Conservation (phyloP, 2,113 vertebrate genomes). For the Empidonax alnorum region DNA sequence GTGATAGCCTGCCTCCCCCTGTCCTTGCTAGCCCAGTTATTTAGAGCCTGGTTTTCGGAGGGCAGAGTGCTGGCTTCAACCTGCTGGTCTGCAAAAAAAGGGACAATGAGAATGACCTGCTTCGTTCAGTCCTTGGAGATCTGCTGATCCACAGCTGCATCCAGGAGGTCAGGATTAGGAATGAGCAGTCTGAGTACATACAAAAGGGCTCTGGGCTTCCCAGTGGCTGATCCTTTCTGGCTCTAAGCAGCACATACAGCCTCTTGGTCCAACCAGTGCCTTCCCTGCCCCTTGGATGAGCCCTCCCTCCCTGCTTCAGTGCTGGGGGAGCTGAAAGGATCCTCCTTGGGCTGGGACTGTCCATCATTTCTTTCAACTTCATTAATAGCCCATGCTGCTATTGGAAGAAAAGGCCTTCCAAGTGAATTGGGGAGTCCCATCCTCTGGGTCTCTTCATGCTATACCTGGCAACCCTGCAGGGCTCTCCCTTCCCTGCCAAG, state of each 20-base stretch:
- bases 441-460: neutral
- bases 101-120: neutral
- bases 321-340: neutral
- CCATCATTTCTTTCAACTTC: accelerated
- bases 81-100: neutral
- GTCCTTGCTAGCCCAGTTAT: neutral
- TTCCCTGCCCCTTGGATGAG: neutral
- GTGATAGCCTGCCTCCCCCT: neutral
- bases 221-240: neutral
- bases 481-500: neutral
- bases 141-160: neutral
- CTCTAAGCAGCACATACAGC: neutral
- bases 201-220: neutral
- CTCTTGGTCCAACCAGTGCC: neutral
- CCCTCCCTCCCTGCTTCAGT: neutral
- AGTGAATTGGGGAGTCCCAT: accelerated
- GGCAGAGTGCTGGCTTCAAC: neutral
- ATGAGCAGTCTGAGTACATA: neutral
- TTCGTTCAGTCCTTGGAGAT: neutral
- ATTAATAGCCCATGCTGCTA: neutral
- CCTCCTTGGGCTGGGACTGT: accelerated
- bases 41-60: neutral
- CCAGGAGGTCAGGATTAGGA: neutral
- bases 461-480: neutral
- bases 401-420: neutral